A percentile compares a stretch with the other conserved stretches of the same genome.
Evolutionary conservation across 2,797 vertebrate genomes (phyloP).

Genomic region (Smutsia gigantea): DNA sequence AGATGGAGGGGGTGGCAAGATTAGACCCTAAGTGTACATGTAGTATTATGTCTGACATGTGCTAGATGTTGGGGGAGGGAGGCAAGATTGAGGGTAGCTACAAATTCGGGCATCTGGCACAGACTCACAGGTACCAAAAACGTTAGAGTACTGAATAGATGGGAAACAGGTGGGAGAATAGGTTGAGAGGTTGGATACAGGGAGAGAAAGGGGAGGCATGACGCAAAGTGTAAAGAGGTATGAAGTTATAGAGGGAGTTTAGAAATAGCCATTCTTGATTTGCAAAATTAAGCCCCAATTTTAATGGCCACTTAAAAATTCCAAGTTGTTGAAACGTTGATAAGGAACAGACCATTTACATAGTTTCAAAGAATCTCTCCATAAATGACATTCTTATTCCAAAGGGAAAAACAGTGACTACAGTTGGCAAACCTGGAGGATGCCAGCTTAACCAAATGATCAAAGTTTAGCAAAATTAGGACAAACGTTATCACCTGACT

Average conservation of each 20-base stretch:
- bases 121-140: background rate
- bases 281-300: conserved; percentile 18
- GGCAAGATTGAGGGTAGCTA: background rate
- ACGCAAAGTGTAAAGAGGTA: background rate
- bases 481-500: background rate
- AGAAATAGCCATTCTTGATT: background rate
- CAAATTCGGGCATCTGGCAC: background rate
- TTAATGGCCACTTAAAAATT: conserved; percentile 7
- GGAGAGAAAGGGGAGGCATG: background rate
- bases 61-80: background rate
- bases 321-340: conserved; percentile 1
- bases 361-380: background rate
- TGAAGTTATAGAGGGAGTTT: background rate
- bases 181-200: background rate
- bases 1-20: background rate
- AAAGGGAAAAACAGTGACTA: background rate
- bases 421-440: background rate
- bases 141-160: background rate
- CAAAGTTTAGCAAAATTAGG: conserved; percentile 45
- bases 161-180: background rate
- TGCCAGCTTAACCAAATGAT: background rate
- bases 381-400: background rate
- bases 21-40: background rate
- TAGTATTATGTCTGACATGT: background rate
- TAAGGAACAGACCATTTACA: background rate